phyloP scores from a whole-genome alignment of 2,797 vertebrate genomes.

The Eulemur rubriventer region DNA sequence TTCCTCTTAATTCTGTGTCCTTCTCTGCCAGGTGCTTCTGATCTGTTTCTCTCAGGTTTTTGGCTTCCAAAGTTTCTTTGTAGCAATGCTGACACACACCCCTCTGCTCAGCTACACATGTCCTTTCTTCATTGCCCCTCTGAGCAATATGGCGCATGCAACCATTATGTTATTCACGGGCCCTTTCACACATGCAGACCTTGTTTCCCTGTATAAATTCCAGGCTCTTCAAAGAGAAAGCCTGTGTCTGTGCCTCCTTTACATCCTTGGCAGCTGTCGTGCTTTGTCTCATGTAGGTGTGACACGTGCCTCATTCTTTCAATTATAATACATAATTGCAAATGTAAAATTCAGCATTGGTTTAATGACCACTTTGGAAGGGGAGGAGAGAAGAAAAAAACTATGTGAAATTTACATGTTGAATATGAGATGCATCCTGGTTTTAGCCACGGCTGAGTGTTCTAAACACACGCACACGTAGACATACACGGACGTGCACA shows the following conservation, averaged over 20 bases:
- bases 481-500: too few species aligned
- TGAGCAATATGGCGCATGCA: background rate
- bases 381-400: background rate
- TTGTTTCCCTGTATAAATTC: background rate
- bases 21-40: background rate
- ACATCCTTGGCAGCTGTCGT: accelerated
- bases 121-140: background rate
- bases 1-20: background rate
- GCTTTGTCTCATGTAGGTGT: background rate
- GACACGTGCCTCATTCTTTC: background rate
- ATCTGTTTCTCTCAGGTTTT: background rate
- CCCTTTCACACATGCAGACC: background rate
- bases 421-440: background rate
- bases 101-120: background rate
- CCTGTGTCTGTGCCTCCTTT: background rate
- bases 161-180: background rate
- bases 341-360: background rate
- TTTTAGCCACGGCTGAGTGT: background rate
- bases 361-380: background rate
- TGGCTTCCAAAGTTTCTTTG: background rate
- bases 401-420: accelerated
- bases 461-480: background rate
- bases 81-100: accelerated
- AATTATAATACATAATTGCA: background rate
- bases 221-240: background rate